Conservation (phyloP, 2,113 vertebrate species). For the Smithornis capensis region DNA sequence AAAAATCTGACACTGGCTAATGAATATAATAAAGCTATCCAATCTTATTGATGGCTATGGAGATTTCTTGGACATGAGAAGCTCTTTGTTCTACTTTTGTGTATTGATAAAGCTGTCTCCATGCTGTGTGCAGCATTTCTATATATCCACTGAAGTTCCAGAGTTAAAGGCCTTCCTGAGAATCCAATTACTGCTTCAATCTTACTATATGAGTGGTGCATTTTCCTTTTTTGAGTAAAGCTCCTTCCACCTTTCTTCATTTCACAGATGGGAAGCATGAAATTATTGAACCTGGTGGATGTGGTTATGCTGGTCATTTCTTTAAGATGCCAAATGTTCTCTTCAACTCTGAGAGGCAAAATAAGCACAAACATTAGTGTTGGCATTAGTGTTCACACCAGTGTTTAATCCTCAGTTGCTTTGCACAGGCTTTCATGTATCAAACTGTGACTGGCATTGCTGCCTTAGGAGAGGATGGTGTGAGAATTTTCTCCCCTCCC, state of each 20-base stretch:
- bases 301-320: background rate
- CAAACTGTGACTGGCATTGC: background rate
- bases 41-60: conserved; percentile 21
- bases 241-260: background rate
- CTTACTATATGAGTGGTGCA: background rate
- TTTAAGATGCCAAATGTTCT: background rate
- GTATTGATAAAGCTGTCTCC: background rate
- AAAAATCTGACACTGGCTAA: conserved; percentile 42
- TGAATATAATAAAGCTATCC: conserved; percentile 40
- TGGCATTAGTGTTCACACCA: background rate
- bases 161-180: background rate
- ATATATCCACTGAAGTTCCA: background rate
- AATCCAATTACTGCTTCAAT: background rate
- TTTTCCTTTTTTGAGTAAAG: background rate
- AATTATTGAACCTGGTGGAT: background rate
- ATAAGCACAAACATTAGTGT: background rate
- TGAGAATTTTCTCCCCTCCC: background rate
- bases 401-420: background rate
- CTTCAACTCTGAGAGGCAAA: background rate
- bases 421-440: background rate
- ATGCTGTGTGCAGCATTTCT: background rate
- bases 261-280: background rate
- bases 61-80: background rate
- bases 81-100: background rate
- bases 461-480: background rate